Percentiles rank a stretch among this genome's conserved stretches.
Evolutionary conservation across 2,797 vertebrate genomes (phyloP).

Genomic region (Crenichthys baileyi): DNA sequence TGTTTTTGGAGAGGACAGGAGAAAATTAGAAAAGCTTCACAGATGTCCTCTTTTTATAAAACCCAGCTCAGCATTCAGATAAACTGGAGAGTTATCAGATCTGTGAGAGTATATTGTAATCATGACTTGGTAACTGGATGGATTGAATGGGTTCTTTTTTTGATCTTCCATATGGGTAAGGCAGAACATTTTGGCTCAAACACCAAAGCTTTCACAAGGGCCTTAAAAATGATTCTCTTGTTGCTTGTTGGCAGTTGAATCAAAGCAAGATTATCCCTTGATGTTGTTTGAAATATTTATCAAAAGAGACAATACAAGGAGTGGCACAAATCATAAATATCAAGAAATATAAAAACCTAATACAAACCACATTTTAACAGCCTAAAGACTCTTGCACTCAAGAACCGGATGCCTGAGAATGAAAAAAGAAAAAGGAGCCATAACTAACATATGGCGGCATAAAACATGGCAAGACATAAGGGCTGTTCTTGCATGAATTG

Average conservation of each 20-base stretch:
- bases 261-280: slow-evolving; percentile 81
- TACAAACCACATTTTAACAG: slow-evolving; percentile 78
- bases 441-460: slow-evolving; percentile 71
- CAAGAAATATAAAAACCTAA: slow-evolving; percentile 82
- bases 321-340: slow-evolving; percentile 87
- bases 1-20: slow-evolving; percentile 10
- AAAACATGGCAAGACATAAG: slow-evolving; percentile 60
- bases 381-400: slow-evolving; percentile 56
- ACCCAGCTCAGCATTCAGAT: slow-evolving; percentile 25
- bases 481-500: slow-evolving; percentile 59
- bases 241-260: slow-evolving; percentile 81
- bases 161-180: slow-evolving; percentile 70
- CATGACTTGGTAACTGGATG: slow-evolving; percentile 62
- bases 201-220: slow-evolving; percentile 75
- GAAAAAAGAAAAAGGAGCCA: slow-evolving; percentile 45
- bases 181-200: slow-evolving; percentile 75
- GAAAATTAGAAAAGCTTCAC: background rate
- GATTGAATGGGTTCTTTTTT: slow-evolving; percentile 56
- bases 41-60: slow-evolving; percentile 13
- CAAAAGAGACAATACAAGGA: slow-evolving; percentile 84
- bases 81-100: slow-evolving; percentile 40
- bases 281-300: slow-evolving; percentile 85
- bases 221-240: slow-evolving; percentile 78
- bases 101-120: slow-evolving; percentile 51
- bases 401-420: slow-evolving; percentile 59